phyloP scores from a whole-genome alignment of 2,888 invertebrate genomes.

The Ceriagrion tenellum region DNA sequence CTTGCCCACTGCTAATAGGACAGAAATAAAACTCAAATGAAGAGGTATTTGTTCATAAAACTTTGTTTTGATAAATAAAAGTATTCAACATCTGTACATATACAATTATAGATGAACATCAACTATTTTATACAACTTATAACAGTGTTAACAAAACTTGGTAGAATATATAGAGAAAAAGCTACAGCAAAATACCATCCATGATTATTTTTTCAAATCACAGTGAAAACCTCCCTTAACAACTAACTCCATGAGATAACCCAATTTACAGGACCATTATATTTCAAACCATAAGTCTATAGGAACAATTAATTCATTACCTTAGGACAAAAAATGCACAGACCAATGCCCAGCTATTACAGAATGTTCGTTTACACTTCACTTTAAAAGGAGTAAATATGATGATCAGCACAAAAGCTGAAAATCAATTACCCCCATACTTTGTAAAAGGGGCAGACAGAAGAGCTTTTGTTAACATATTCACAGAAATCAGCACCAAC shows the following conservation, averaged over 20 bases:
- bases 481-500: not conserved
- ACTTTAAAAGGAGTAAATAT: not conserved
- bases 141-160: conserved; percentile 34
- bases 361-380: not conserved
- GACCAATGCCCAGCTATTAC: not conserved
- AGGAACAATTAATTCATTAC: conserved; percentile 3
- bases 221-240: conserved; percentile 28
- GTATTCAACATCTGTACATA: conserved; percentile 30
- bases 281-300: not conserved
- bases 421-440: not conserved
- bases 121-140: conserved; percentile 41
- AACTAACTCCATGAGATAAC: not conserved
- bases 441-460: not conserved
- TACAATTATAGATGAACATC: conserved; percentile 28
- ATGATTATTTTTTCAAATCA: not conserved
- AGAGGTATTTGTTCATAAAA: not conserved
- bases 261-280: not conserved
- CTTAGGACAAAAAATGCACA: not conserved
- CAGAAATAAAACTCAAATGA: not conserved
- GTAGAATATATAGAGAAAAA: not conserved
- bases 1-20: not conserved
- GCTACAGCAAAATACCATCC: not conserved
- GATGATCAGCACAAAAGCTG: not conserved
- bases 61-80: conserved; percentile 36
- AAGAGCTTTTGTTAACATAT: not conserved